Evolutionary conservation across 2,797 vertebrate genomes (phyloP), one percentile per base, ranked within the genome.

Genomic region (Arrhamphus sclerolepis): DNA sequence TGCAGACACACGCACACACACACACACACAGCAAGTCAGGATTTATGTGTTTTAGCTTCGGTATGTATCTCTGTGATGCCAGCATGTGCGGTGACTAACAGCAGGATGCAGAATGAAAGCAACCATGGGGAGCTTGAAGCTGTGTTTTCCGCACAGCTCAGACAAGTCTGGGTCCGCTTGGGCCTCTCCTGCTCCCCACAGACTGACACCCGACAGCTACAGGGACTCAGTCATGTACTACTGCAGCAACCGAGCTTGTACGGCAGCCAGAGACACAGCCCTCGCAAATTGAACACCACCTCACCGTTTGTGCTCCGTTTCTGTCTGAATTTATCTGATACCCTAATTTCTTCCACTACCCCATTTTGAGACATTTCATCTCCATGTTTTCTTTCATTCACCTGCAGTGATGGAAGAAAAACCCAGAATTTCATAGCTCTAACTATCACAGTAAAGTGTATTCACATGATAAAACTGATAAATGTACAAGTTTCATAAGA

Each of bases 31-130:
- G 59, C 28, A 2, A 46, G 55, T 70, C 54, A 31, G 75, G 74
- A 84, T 88, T 88, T 86, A 83, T 90, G 77, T 76, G 77, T 84
- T 86, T 86, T 81, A 75, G 71, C 75, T 72, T 80, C 42, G 78
- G 68, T 81, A 70, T 83, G 77, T 86, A 73, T 86, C 56, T 79
- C 69, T 50, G 70, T 39, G 66, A 70, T 84, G 77, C 70, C 83
- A 75, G 67, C 63, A 57, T 75, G 77, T 66, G 28, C 71, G 75
- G 69, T 85, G 83, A 87, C 81, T 86, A 88, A 85, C 81, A 84
- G 87, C 85, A 71, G 75, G 79, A 75, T 83, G 83, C 82, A 80
- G 80, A 84, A 84, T 83, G 78, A 87, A 83, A 86, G 85, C 5
- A 20, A 67, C 20, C 9, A 39, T 52, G 69, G 48, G 64, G 73